Conservation (phyloP, 2,797 vertebrate species). For the Momotus momota region DNA sequence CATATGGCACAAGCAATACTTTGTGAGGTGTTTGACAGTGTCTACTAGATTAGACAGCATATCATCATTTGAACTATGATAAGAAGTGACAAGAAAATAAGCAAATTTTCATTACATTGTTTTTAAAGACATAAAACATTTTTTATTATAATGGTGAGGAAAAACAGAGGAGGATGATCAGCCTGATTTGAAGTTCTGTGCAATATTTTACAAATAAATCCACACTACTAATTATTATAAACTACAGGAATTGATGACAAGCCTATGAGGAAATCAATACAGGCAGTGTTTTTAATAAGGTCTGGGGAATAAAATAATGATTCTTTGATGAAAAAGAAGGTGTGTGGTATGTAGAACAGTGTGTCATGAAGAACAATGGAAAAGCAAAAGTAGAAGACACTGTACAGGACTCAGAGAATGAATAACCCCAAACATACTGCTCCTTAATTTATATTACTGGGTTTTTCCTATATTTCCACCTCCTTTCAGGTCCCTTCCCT, state of each 20-base stretch:
- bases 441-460: background rate
- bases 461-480: background rate
- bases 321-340: background rate
- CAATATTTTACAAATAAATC: background rate
- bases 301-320: background rate
- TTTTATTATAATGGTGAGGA: background rate
- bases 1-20: background rate
- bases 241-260: background rate
- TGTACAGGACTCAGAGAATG: background rate
- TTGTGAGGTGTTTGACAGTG: background rate
- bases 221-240: background rate
- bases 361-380: background rate
- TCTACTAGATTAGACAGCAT: background rate
- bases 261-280: background rate
- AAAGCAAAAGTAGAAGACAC: background rate
- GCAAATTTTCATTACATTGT: background rate
- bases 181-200: background rate
- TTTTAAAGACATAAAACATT: background rate
- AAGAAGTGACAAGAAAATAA: background rate
- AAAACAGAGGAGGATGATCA: background rate
- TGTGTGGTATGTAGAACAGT: background rate
- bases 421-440: background rate
- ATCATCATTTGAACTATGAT: background rate
- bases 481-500: background rate
- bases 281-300: background rate